Percentiles rank a stretch among this genome's conserved stretches.
Conservation (phyloP, 2,113 vertebrate genomes). For the Cnemophilus loriae region DNA sequence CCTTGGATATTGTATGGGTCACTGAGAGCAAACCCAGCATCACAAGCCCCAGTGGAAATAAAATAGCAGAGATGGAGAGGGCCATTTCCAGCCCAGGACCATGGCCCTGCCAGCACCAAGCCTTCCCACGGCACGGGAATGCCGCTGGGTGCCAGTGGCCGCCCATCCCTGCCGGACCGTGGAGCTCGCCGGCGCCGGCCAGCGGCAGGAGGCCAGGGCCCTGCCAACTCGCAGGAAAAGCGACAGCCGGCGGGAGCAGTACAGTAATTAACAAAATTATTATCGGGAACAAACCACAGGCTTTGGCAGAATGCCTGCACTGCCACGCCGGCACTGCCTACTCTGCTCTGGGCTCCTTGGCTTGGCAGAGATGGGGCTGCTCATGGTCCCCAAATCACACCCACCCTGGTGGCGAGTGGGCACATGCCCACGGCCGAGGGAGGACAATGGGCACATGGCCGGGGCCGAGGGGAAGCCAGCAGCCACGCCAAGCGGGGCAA, state of each 20-base stretch:
- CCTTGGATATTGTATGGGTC: fast-evolving
- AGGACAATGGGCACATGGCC: neutral
- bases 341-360: neutral
- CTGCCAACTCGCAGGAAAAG: neutral
- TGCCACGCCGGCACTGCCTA: neutral
- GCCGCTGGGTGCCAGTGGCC: fast-evolving
- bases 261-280: neutral
- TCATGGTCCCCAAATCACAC: fast-evolving
- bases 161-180: fast-evolving
- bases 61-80: neutral
- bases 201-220: fast-evolving
- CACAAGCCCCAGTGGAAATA: neutral
- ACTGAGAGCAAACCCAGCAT: neutral
- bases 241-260: fast-evolving
- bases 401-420: fast-evolving
- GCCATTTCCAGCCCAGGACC: neutral
- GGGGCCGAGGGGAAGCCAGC: neutral
- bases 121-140: fast-evolving
- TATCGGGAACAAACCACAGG: neutral
- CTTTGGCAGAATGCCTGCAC: neutral
- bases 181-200: fast-evolving
- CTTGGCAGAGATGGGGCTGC: neutral
- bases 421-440: fast-evolving
- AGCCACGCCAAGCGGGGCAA: fast-evolving
- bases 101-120: fast-evolving